phyloP scores from a whole-genome alignment of 1,140 invertebrate species.

The Sipha flava region DNA sequence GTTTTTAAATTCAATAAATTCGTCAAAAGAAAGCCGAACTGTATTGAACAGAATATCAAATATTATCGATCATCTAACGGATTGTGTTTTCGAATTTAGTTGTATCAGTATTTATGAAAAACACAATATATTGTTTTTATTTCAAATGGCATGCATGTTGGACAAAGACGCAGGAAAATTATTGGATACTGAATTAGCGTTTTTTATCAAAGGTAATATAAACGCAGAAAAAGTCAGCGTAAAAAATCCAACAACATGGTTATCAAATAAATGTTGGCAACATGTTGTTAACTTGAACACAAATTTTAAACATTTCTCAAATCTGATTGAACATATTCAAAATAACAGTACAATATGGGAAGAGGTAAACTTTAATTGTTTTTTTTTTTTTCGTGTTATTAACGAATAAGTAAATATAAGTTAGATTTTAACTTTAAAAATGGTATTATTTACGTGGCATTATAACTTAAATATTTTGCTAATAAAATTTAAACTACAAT shows the following conservation, averaged over 20 bases:
- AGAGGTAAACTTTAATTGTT: conserved; percentile 58
- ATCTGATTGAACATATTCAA: conserved; percentile 59
- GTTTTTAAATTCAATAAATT: neutral
- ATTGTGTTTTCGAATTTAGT: conserved; percentile 1
- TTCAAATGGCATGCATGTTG: conserved; percentile 77
- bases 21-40: neutral
- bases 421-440: no score
- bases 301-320: conserved; percentile 59
- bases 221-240: conserved; percentile 67
- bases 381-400: no score
- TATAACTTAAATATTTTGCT: no score
- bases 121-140: conserved; percentile 80
- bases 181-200: conserved; percentile 62
- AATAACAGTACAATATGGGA: conserved; percentile 57
- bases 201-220: conserved; percentile 56
- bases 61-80: neutral
- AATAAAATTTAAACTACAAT: no score
- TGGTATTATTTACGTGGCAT: no score
- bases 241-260: conserved; percentile 44
- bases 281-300: conserved; percentile 62
- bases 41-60: neutral
- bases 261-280: conserved; percentile 59
- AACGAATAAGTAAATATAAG: no score
- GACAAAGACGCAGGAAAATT: conserved; percentile 58
- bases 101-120: conserved; percentile 70